Evolutionary conservation across 2,113 vertebrate species (phyloP), one percentile per base, ranked within the genome.

Genomic region (Lathamus discolor): DNA sequence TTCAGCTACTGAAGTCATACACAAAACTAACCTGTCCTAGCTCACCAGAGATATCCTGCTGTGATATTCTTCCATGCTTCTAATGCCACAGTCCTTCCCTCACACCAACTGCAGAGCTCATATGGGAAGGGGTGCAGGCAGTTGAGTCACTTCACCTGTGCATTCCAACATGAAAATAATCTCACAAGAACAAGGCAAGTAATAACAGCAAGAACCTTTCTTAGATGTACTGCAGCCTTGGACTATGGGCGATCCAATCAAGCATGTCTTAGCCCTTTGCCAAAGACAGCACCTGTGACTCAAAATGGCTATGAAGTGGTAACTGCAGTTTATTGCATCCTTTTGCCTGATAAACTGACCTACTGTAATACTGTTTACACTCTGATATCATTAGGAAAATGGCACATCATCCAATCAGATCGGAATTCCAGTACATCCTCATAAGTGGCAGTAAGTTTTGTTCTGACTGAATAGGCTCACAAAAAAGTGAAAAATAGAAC

Each of bases 161-260:
- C 39, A 35, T 24, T 9, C 44, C 46, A 29, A 19, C 17, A 13
- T 5, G 27, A 11, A 10, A 7, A 5, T 57, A 28, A 39, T 44
- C 19, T 68, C 57, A 41, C 2, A 33, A 69, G 54, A 35, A 6
- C 11, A 19, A 18, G 16, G 27, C 15, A 48, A 48, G 33, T 18
- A 10, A 78, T 69, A 57, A 0, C 28, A 49, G 9, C 3, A 15
- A 44, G 29, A 44, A 27, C 9, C 7, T 3, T 16, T 70, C 3
- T 0, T 10, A 7, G 5, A 23, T 27, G 1, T 1, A 24, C 10
- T 0, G 1, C 13, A 39, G 15, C 13, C 35, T 39, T 61, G 22
- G 49, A 10, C 35, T 25, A 15, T 0, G 1, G 1, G 0, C 0
- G 1, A 9, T 37, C 20, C 17, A 18, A 0, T 3, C 6, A 28